Conservation (phyloP, 1,140 invertebrate genomes). For the Ceratitis capitata region DNA sequence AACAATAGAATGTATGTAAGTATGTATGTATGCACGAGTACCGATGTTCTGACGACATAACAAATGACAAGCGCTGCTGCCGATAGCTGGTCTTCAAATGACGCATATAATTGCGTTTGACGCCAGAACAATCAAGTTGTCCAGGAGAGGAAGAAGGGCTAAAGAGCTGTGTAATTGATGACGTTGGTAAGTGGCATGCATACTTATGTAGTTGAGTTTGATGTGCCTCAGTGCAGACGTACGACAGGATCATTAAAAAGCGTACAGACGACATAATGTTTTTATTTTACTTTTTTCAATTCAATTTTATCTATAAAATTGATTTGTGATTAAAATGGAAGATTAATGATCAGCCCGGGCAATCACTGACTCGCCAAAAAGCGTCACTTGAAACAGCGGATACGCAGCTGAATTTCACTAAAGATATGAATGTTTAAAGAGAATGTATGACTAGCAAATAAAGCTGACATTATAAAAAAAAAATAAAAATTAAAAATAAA, state of each 20-base stretch:
- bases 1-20: not conserved
- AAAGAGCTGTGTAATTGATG: not conserved
- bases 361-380: too few species aligned
- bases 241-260: not conserved
- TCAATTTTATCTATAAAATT: not conserved
- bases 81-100: not conserved
- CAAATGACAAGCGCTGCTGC: not conserved
- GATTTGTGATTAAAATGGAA: not conserved
- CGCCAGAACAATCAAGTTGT: not conserved
- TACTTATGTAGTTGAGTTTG: not conserved
- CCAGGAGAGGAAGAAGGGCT: not conserved
- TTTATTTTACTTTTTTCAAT: not conserved
- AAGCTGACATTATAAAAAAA: too few species aligned
- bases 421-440: too few species aligned
- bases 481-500: too few species aligned
- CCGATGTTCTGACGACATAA: not conserved
- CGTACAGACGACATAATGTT: not conserved
- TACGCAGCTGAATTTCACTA: too few species aligned
- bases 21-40: not conserved
- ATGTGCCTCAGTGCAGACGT: not conserved
- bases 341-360: not conserved
- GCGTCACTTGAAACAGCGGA: too few species aligned
- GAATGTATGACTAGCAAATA: too few species aligned
- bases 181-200: not conserved
- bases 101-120: conserved; percentile 22